Conservation (phyloP, 2,113 vertebrate species). For the Pimephales promelas region DNA sequence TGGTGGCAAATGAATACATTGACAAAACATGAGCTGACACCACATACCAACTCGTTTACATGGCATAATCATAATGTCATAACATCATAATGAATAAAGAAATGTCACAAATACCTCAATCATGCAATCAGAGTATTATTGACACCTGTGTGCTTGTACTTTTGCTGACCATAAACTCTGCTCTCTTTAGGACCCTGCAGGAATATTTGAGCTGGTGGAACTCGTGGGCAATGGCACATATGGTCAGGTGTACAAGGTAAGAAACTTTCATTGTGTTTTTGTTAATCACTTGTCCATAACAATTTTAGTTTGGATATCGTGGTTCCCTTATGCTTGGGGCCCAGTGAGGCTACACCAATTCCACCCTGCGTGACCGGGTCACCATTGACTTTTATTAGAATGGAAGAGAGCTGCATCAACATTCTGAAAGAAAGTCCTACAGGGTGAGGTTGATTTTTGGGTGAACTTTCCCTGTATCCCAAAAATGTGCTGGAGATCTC, state of each 20-base stretch:
- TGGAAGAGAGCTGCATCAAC: neutral
- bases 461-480: neutral
- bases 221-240: slow-evolving; percentile 97
- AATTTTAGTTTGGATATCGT: too few relatives aligned
- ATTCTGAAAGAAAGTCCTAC: neutral
- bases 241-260: slow-evolving; percentile 96
- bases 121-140: neutral
- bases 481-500: neutral
- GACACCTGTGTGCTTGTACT: neutral
- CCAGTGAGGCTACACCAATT: too few relatives aligned
- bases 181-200: slow-evolving; percentile 87
- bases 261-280: slow-evolving; percentile 20
- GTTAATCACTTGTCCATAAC: neutral
- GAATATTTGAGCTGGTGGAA: slow-evolving; percentile 96
- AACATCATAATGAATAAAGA: too few relatives aligned
- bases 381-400: neutral
- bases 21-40: too few relatives aligned
- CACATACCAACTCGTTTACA: too few relatives aligned
- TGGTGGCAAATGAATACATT: too few relatives aligned
- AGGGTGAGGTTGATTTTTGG: neutral
- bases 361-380: neutral
- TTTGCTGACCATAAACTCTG: slow-evolving; percentile 16
- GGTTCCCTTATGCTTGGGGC: too few relatives aligned
- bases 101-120: neutral
- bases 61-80: too few relatives aligned